A percentile compares a stretch with the other conserved stretches of the same genome.
Conservation (phyloP, 2,113 vertebrate species). For the Thinocorus orbignyianus region DNA sequence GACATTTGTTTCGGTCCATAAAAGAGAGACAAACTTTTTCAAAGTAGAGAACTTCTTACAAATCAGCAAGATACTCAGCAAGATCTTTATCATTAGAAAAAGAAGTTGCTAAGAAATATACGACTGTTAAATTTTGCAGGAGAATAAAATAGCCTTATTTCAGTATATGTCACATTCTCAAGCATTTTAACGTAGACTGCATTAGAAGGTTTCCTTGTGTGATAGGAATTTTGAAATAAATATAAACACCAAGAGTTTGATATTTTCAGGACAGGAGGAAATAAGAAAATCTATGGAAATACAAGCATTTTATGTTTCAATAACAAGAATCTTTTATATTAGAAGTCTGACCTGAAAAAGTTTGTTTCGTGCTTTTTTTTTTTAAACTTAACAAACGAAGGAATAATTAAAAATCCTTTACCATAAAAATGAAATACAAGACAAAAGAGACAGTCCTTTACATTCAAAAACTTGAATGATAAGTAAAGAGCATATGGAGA, state of each 20-base stretch:
- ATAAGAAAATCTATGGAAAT: neutral
- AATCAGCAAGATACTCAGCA: neutral
- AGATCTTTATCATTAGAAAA: neutral
- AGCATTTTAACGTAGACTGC: neutral
- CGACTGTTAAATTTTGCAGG: constrained; percentile 25
- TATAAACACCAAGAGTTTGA: neutral
- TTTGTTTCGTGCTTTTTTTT: neutral
- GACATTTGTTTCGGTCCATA: neutral
- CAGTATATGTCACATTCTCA: neutral
- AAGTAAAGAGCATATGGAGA: neutral
- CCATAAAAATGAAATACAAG: neutral
- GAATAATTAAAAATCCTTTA: neutral
- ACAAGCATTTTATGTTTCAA: neutral
- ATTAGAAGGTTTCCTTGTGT: neutral
- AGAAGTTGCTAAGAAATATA: neutral
- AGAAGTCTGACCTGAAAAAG: neutral
- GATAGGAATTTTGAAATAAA: neutral
- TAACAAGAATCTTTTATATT: neutral
- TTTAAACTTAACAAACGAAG: neutral
- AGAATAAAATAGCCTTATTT: constrained; percentile 14
- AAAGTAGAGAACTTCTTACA: neutral
- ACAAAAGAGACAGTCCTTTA: neutral
- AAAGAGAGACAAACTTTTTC: neutral
- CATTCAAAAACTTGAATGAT: neutral
- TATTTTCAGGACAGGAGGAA: neutral